Percentiles rank a stretch among this genome's conserved stretches.
Evolutionary conservation across 2,113 vertebrate genomes (phyloP).

Genomic region (Cisticola juncidis): DNA sequence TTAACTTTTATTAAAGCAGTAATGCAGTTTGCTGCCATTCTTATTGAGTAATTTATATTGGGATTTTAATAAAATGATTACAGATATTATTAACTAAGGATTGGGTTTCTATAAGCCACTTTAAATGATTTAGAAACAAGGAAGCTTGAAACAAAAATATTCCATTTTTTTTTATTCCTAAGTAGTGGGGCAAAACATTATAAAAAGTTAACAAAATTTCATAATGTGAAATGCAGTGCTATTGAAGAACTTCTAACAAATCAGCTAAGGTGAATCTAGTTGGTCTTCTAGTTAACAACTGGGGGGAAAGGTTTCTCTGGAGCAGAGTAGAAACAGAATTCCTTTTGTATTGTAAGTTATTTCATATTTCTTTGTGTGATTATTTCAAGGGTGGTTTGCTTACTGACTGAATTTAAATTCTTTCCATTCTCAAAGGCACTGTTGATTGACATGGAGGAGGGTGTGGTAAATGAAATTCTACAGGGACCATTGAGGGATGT

Average conservation of each 20-base stretch:
- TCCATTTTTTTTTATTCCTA: background rate
- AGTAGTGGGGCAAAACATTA: background rate
- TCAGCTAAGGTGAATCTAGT: background rate
- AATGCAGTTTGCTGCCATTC: background rate
- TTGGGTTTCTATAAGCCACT: background rate
- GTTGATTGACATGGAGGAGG: conserved; percentile 98
- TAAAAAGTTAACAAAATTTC: background rate
- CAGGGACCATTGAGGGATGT: conserved; percentile 91
- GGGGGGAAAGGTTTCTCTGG: background rate
- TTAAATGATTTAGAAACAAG: background rate
- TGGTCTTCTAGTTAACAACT: background rate
- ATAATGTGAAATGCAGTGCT: background rate
- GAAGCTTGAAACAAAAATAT: background rate
- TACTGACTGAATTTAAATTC: conserved; percentile 19
- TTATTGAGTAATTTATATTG: background rate
- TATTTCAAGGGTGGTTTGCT: background rate
- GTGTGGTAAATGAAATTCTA: conserved; percentile 92
- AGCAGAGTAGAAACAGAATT: background rate
- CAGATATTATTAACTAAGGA: background rate
- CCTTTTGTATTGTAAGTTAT: background rate
- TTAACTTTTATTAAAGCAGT: background rate
- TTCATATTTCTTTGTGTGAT: background rate
- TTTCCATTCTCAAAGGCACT: conserved; percentile 82
- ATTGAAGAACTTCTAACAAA: background rate
- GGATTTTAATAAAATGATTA: background rate